phyloP scores from a whole-genome alignment of 2,888 invertebrate genomes.

The Beris morrisii region DNA sequence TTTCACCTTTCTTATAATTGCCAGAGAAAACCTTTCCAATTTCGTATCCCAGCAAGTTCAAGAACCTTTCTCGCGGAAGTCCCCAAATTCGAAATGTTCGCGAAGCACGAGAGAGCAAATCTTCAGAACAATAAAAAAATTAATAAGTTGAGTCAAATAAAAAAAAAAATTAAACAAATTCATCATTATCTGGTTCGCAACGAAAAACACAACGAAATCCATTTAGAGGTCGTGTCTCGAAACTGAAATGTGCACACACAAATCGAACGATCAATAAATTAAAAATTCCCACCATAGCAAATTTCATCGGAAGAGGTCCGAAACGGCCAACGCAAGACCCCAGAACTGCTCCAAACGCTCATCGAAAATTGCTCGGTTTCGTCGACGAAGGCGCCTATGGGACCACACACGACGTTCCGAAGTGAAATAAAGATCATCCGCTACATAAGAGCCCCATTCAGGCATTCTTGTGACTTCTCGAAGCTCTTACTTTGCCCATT shows the following conservation, averaged over 20 bases:
- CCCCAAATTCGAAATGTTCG: not conserved
- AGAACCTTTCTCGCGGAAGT: slow-evolving; percentile 32
- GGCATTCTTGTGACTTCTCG: slow-evolving; percentile 16
- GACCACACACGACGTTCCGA: slow-evolving; percentile 28
- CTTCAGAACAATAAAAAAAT: slow-evolving; percentile 26
- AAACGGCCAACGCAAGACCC: not conserved
- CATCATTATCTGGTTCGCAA: slow-evolving; percentile 33
- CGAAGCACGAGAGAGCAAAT: slow-evolving; percentile 22
- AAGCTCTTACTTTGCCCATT: slow-evolving; percentile 10
- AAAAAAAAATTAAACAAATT: slow-evolving; percentile 26
- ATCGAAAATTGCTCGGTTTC: not conserved
- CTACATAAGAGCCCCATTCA: slow-evolving; percentile 20
- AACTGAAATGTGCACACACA: slow-evolving; percentile 17
- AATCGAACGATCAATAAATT: slow-evolving; percentile 30
- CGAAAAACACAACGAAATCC: slow-evolving; percentile 12
- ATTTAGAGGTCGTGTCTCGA: slow-evolving; percentile 31
- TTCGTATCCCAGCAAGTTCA: slow-evolving; percentile 13
- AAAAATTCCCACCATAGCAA: slow-evolving; percentile 33
- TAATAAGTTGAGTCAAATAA: not conserved
- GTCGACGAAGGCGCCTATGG: not conserved
- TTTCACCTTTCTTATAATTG: not conserved
- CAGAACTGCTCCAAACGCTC: no score
- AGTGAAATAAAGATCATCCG: slow-evolving; percentile 18
- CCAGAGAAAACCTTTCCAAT: no score
- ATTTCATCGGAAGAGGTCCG: slow-evolving; percentile 1